Conservation (phyloP, 2,888 invertebrate genomes). For the Willowsia nigromaculata region DNA sequence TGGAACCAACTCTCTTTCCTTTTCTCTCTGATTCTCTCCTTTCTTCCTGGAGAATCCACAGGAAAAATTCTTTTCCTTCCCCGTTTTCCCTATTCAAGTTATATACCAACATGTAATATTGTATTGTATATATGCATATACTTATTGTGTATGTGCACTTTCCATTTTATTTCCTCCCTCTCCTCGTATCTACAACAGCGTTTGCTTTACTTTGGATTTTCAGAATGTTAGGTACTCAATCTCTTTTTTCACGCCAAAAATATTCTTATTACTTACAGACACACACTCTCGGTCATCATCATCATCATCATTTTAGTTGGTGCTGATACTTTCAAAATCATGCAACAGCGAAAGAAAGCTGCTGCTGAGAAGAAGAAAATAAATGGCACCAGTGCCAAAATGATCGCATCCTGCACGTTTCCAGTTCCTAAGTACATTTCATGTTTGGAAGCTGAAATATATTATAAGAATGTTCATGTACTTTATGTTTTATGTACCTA, state of each 20-base stretch:
- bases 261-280: conserved; percentile 29
- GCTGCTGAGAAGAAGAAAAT: conserved; percentile 25
- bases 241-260: conserved; percentile 73
- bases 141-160: not conserved
- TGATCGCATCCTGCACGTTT: conserved; percentile 32
- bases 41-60: conserved; percentile 68
- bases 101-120: too few relatives aligned
- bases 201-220: not conserved
- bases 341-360: not conserved
- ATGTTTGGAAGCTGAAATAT: not conserved
- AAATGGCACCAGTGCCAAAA: conserved; percentile 45
- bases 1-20: conserved; percentile 45
- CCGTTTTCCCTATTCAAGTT: conserved; percentile 20
- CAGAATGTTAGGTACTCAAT: conserved; percentile 54
- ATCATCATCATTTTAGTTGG: not conserved
- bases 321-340: not conserved
- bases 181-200: not conserved
- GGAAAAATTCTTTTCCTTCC: conserved; percentile 67
- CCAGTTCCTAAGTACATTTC: not conserved
- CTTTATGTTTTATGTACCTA: not conserved
- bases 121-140: not conserved
- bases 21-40: conserved; percentile 44
- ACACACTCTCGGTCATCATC: not conserved
- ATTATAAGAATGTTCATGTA: not conserved
- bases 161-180: not conserved